A percentile compares a stretch with the other conserved stretches of the same genome.
Evolutionary conservation across 2,888 invertebrate genomes (phyloP).

Genomic region (Caradrina clavipalpis): DNA sequence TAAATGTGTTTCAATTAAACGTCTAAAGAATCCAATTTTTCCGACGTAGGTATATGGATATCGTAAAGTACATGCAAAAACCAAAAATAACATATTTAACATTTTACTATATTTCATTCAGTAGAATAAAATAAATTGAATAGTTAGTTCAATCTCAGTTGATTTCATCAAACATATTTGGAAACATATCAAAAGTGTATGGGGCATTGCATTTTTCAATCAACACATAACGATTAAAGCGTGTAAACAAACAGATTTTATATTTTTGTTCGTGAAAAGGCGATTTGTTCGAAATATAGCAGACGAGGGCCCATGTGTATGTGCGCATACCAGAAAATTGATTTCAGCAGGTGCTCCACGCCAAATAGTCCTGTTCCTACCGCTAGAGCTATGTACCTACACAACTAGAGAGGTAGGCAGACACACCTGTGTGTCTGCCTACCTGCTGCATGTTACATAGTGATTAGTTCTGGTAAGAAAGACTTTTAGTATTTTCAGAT

Average conservation of each 20-base stretch:
- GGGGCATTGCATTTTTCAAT: conserved; percentile 42
- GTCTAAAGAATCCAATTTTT: too few species aligned
- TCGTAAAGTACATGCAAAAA: too few species aligned
- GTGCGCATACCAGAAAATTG: conserved; percentile 76
- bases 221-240: conserved; percentile 39
- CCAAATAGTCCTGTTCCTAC: conserved; percentile 66
- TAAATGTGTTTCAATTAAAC: too few species aligned
- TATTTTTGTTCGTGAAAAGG: conserved; percentile 29
- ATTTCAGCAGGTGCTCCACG: conserved; percentile 75
- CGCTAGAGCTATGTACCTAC: conserved; percentile 1
- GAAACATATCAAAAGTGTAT: conserved; percentile 10
- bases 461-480: conserved; percentile 20
- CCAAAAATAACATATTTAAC: too few species aligned
- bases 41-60: too few species aligned
- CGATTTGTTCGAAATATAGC: conserved; percentile 16
- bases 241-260: conserved; percentile 37
- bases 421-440: too few species aligned
- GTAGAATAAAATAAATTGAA: neutral
- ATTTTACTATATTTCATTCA: conserved; percentile 1
- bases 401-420: neutral
- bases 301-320: conserved; percentile 60
- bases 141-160: neutral
- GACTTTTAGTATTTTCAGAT: conserved; percentile 13
- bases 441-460: conserved; percentile 16
- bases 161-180: neutral